Evolutionary conservation across 2,797 vertebrate species (phyloP), one percentile per base, ranked within the genome.

Genomic region (Artibeus jamaicensis): DNA sequence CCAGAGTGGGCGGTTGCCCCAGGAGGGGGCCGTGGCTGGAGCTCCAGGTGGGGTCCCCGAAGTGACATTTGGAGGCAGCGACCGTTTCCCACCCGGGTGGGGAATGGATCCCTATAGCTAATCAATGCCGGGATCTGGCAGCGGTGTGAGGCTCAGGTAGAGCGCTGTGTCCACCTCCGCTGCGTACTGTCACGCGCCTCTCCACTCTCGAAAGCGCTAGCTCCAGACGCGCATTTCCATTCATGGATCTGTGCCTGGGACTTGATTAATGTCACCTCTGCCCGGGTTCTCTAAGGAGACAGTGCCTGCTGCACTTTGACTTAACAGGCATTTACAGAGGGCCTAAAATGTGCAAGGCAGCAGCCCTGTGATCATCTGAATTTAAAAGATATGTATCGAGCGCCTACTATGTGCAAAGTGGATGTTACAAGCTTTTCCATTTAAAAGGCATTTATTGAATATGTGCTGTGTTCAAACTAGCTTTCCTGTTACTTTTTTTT

Each of bases 181-280:
- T 48, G 71, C 84, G 48, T 90, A 4, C 83, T 46, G 94, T 97
- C 97, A 97, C 94, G 96, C 86, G 95, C 96, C 70, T 87, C 81
- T 29, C 92, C 55, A 16, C 95, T 74, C 95, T 90, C 0, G 59
- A 34, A 92, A 96, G 95, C 88, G 85, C 94, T 88, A 44, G 91
- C 86, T 91, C 24, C 11, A 91, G 93, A 74, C 10, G 70, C 48
- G 83, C 78, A 88, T 97, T 91, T 93, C 96, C 96, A 96, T 96
- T 96, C 97, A 89, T 68, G 94, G 95, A 81, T 73, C 94, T 92
- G 74, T 81, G 95, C 91, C 81, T 78, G 81, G 83, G 74, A 26
- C 70, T 77, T 89, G 86, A 91, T 89, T 86, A 77, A 78, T 67
- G 86, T 78, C 88, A 86, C 85, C 93, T 57, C 85, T 81, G 81